Evolutionary conservation across 2,797 vertebrate species (phyloP).

Genomic region (Ctenochaetus hawaiiensis): DNA sequence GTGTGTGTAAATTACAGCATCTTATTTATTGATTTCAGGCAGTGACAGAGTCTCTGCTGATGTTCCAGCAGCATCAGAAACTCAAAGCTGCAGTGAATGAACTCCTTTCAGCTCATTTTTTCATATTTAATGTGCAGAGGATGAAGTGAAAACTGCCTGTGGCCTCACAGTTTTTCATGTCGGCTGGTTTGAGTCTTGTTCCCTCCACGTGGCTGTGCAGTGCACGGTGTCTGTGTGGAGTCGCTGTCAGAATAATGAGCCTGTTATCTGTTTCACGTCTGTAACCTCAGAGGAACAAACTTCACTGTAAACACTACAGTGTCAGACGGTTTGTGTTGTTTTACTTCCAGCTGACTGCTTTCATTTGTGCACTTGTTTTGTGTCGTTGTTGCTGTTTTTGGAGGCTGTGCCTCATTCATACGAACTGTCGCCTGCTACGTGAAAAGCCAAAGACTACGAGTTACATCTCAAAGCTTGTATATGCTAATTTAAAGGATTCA

Average conservation of each 20-base stretch:
- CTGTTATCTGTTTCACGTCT: slow-evolving; percentile 42
- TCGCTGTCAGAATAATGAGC: slow-evolving; percentile 31
- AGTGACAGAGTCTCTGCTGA: slow-evolving; percentile 28
- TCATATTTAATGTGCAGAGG: slow-evolving; percentile 5
- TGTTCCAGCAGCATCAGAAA: slow-evolving; percentile 5
- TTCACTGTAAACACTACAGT: slow-evolving; percentile 33
- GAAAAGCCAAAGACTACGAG: slow-evolving; percentile 49
- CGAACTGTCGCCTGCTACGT: slow-evolving; percentile 37
- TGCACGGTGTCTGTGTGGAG: slow-evolving; percentile 86
- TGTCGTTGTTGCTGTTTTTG: slow-evolving; percentile 53
- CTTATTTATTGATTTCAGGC: slow-evolving; percentile 70
- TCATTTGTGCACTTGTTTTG: slow-evolving; percentile 53
- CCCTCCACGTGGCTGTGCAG: slow-evolving; percentile 86
- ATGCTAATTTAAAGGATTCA: background rate
- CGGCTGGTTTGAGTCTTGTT: slow-evolving; percentile 34
- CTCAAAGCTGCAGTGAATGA: background rate
- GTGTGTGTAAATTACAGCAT: slow-evolving; percentile 34
- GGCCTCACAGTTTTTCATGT: slow-evolving; percentile 25
- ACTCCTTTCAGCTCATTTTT: background rate
- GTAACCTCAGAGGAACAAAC: slow-evolving; percentile 40
- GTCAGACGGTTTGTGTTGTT: background rate
- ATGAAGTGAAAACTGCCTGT: background rate
- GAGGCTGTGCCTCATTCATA: slow-evolving; percentile 81
- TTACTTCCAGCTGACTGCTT: slow-evolving; percentile 25
- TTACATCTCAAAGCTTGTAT: background rate